Conservation (phyloP, 2,113 vertebrate species). For the Vidua chalybeata region DNA sequence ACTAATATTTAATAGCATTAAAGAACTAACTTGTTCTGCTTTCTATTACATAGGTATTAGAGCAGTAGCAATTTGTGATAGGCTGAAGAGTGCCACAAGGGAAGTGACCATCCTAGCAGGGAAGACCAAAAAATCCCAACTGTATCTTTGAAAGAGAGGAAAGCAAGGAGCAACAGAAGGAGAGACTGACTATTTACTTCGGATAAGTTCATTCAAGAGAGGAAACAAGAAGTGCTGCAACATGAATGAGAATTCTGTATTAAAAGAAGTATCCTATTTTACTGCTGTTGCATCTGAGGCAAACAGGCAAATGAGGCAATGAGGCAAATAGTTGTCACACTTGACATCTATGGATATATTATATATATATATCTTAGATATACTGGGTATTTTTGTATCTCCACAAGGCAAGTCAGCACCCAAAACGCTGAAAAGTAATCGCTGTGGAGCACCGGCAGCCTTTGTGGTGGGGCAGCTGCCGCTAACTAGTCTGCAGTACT, state of each 20-base stretch:
- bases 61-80: not conserved
- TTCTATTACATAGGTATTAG: not conserved
- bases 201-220: not conserved
- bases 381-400: rapidly evolving
- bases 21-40: not conserved
- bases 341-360: no score
- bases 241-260: not conserved
- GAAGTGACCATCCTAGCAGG: not conserved
- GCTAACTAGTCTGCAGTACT: rapidly evolving
- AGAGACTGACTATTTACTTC: not conserved
- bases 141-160: not conserved
- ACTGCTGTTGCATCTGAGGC: not conserved
- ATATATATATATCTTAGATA: not conserved
- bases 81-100: not conserved
- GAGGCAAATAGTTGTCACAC: not conserved
- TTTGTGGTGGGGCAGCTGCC: not conserved
- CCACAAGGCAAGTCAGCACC: not conserved
- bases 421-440: not conserved
- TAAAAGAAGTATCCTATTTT: not conserved
- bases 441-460: not conserved
- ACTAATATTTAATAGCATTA: not conserved
- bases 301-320: no score
- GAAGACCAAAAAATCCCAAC: not conserved
- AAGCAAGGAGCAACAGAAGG: not conserved
- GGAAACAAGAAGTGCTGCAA: not conserved